Evolutionary conservation across 2,113 vertebrate species (phyloP), one percentile per base, ranked within the genome.

Genomic region (Alectura lathami): DNA sequence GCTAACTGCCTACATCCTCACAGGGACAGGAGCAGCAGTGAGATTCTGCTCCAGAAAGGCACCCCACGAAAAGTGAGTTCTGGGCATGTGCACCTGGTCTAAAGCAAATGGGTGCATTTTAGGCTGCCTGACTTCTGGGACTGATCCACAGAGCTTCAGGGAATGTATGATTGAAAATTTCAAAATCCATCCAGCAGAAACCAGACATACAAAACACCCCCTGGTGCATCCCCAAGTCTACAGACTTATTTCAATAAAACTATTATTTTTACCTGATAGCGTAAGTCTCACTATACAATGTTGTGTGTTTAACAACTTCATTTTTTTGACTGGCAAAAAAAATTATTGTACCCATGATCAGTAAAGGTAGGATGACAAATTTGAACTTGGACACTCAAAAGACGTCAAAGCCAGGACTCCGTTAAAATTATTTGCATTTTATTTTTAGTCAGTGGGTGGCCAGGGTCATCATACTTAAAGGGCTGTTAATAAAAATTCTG

Each of bases 391-490:
- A 22, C 27, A 62, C 14, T 27, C 3, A n/a, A 59, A 88, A 80
- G 4, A 69, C 69, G 11, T 42, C 53, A 74, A 80, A 92, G 26
- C 9, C 72, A 67, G 11, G 18, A 88, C 13, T 48, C 32, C 80
- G 30, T 43, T 70, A 53, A 88, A 89, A 81, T 4, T 53, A 72
- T 89, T 83, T 91, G 36, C n/a, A 40, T 45, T 81, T 78, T 77
- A 23, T 81, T 94, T 77, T 26, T 16, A 95, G 73, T 56, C 51
- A 43, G 82, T 94, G 94, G 74, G 69, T 95, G 86, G 91, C 40
- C 81, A 80, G 47, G 38, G 32, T 89, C 42, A 57, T 89, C 29
- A 32, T 40, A 27, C 29, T 83, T 62, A 76, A 79, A 76, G 76
- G 23, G 11, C 17, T 89, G 54, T 38, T 94, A 86, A 62, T 89